A percentile compares a stretch with the other conserved stretches of the same genome.
Evolutionary conservation across 2,888 invertebrate species (phyloP).

Genomic region (Merodon equestris): DNA sequence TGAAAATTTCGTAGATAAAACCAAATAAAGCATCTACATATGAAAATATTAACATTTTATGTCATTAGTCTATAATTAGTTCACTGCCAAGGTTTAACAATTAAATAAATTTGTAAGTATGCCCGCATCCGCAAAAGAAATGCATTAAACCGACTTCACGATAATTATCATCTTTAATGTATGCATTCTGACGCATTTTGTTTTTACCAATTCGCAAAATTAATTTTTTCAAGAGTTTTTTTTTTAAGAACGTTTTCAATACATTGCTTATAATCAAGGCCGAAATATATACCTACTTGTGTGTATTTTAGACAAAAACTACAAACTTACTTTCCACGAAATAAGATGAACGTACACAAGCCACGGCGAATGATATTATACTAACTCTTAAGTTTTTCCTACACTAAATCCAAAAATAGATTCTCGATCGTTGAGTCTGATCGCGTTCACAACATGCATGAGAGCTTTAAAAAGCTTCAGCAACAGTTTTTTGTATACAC

Average conservation of each 20-base stretch:
- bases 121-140: background rate
- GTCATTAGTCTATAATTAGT: slow-evolving; percentile 75
- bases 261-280: slow-evolving; percentile 58
- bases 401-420: slow-evolving; percentile 56
- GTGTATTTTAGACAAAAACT: slow-evolving; percentile 51
- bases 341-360: slow-evolving; percentile 33
- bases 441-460: slow-evolving; percentile 49
- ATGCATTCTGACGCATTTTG: no score
- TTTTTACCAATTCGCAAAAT: no score
- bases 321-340: slow-evolving; percentile 32
- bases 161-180: no score
- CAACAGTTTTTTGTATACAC: slow-evolving; percentile 4
- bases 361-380: slow-evolving; percentile 61
- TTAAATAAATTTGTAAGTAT: slow-evolving; percentile 17
- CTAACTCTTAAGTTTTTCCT: slow-evolving; percentile 22
- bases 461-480: slow-evolving; percentile 29
- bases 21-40: slow-evolving; percentile 40
- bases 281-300: slow-evolving; percentile 55
- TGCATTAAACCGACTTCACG: background rate
- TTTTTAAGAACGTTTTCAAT: no score
- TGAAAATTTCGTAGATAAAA: slow-evolving; percentile 34
- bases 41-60: slow-evolving; percentile 30
- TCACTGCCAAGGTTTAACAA: slow-evolving; percentile 75
- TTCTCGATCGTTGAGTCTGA: slow-evolving; percentile 37
- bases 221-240: no score